Evolutionary conservation across 53 echinoderm and acorn worm species (phyloP), one percentile per base, ranked within the genome.

Genomic region (Echinometra lucunter): DNA sequence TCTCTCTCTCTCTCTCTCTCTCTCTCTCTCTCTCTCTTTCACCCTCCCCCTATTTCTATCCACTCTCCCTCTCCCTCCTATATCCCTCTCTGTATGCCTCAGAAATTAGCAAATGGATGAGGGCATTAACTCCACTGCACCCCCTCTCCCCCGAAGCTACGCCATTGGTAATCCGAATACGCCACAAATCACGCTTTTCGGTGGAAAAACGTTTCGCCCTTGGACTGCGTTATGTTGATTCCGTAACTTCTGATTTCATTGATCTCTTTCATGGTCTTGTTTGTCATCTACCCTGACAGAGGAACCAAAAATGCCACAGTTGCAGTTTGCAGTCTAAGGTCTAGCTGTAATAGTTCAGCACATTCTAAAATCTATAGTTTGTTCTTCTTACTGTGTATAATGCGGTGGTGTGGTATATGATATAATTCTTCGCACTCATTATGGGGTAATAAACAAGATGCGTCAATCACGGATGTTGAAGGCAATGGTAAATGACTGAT

Each of bases 11-110:
- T 23, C 40, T 85, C 9, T 6, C 49, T 9, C 49, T 4, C 45
- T 85, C 85, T 27, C 45, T 85, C 45, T 44, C 85, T 45, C 75
- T 34, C 35, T 74, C 75, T 74, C 75, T 74, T 35, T 74, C 35
- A 32, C 75, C 34, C 75, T 74, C 75, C 34, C 75, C 34, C 5
- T 28, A 32, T 74, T 37, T 28, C 17, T 75, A 3, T 28, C 78
- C 35, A 11, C 37, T 37, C 40, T 37, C 19, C 13, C 38, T 11
- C 25, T 34, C n/a, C 75, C 18, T 40, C 35, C 32, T 37, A 27
- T 78, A 37, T 78, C 78, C 37, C 30, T 6, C 4, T 78, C 4
- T n/a, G n/a, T n/a, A n/a, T n/a, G n/a, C n/a, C n/a, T 78, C 13
- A 53, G 13, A 63, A 25, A 0, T 25, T 25, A 63, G 23, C 23